Conservation (phyloP, 1,140 invertebrate genomes). For the Sitophilus oryzae region DNA sequence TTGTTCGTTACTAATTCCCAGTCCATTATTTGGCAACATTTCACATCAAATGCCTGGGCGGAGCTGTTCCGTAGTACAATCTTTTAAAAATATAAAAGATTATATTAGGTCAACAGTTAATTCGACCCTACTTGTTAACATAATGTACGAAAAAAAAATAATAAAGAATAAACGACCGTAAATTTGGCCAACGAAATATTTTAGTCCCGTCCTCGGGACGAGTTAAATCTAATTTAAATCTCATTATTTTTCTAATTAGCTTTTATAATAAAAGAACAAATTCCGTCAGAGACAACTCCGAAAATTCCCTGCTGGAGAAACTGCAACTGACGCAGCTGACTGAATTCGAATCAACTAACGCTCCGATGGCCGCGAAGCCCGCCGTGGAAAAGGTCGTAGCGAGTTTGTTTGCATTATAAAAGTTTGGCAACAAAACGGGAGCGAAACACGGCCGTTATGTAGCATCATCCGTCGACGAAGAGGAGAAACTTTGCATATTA, state of each 20-base stretch:
- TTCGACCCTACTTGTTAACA: too few species aligned
- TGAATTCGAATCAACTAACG: slow-evolving; percentile 6
- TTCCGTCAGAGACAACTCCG: slow-evolving; percentile 5
- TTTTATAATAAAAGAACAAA: not conserved
- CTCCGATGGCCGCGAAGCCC: slow-evolving; percentile 9
- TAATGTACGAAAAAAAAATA: too few species aligned
- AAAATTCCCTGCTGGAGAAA: slow-evolving; percentile 1
- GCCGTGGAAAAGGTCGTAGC: slow-evolving; percentile 17
- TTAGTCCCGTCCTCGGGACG: too few species aligned
- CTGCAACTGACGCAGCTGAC: slow-evolving; percentile 4
- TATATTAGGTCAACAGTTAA: too few species aligned
- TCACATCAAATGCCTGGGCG: too few species aligned
- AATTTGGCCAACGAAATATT: too few species aligned
- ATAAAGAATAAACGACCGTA: too few species aligned
- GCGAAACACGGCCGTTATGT: slow-evolving; percentile 18
- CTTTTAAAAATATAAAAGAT: too few species aligned
- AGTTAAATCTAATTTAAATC: not conserved
- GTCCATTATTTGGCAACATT: too few species aligned
- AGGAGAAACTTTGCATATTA: slow-evolving; percentile 21
- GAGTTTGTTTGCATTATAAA: slow-evolving; percentile 23
- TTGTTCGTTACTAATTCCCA: too few species aligned
- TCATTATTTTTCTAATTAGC: not conserved
- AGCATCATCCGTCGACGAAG: slow-evolving; percentile 1
- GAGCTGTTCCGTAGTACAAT: too few species aligned
- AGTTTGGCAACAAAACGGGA: slow-evolving; percentile 24